These are phyloP conservation scores for Zeugodacus cucurbitae DNA, from an alignment of 1,140 invertebrate genomes.

Conservation along the genomic window DNA sequence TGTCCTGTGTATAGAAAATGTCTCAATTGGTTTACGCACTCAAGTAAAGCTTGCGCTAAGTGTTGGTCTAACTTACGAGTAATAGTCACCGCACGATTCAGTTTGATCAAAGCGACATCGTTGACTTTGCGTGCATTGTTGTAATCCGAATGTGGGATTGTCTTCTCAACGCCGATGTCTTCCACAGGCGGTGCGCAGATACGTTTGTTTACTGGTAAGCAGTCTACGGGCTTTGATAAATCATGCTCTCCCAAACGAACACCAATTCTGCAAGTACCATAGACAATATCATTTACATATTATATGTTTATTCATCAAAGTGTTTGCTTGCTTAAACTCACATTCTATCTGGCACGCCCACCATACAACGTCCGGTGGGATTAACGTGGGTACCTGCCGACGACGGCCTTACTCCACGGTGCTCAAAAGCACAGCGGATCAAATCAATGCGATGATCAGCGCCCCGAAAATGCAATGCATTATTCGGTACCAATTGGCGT, in stretches of 20 bases:
- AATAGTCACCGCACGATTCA: constrained; percentile 48
- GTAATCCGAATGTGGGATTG: constrained; percentile 73
- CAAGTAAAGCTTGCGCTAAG: too few relatives aligned
- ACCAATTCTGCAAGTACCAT: constrained; percentile 56
- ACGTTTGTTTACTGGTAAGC: constrained; percentile 56
- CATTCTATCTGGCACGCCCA: constrained; percentile 41
- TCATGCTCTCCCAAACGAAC: constrained; percentile 75
- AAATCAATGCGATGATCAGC: too few relatives aligned
- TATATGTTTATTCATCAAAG: not conserved
- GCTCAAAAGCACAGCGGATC: too few relatives aligned
- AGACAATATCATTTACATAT: not conserved
- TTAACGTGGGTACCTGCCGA: too few relatives aligned
- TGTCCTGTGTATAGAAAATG: constrained; percentile 46
- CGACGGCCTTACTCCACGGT: too few relatives aligned
- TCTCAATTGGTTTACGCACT: too few relatives aligned
- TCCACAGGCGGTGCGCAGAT: constrained; percentile 68
- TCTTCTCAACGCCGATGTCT: constrained; percentile 69
- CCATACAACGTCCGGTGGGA: constrained; percentile 61
- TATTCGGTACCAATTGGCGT: too few relatives aligned
- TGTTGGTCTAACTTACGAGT: constrained; percentile 39
- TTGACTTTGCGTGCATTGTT: constrained; percentile 68
- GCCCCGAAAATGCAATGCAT: too few relatives aligned
- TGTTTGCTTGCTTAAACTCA: constrained; percentile 53
- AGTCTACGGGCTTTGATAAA: constrained; percentile 69
- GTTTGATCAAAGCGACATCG: constrained; percentile 74